A percentile compares a stretch with the other conserved stretches of the same genome.
phyloP scores from a whole-genome alignment of 2,888 invertebrate genomes.

The Aleiodes leptofemur region DNA sequence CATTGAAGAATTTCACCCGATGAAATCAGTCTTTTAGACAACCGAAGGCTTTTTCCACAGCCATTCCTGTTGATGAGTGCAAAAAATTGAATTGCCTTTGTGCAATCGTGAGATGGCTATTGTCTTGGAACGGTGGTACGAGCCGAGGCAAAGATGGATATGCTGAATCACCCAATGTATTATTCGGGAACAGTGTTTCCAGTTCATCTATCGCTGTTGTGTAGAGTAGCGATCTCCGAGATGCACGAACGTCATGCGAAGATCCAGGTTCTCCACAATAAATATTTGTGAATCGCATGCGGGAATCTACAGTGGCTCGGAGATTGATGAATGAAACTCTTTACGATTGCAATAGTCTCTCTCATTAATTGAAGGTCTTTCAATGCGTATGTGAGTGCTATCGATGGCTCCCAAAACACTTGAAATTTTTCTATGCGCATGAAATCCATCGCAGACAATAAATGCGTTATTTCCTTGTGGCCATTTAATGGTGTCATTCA shows the following conservation, averaged over 20 bases:
- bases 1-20: constrained; percentile 40
- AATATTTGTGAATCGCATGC: constrained; percentile 27
- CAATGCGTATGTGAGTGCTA: constrained; percentile 32
- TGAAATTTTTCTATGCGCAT: neutral
- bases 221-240: constrained; percentile 35
- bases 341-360: constrained; percentile 44
- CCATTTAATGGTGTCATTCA: constrained; percentile 33
- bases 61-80: constrained; percentile 40
- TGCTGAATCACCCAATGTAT: constrained; percentile 43
- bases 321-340: constrained; percentile 39
- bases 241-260: constrained; percentile 39
- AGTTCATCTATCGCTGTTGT: neutral
- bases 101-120: constrained; percentile 35
- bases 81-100: constrained; percentile 38
- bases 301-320: constrained; percentile 34
- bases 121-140: constrained; percentile 41
- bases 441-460: neutral
- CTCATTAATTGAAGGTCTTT: constrained; percentile 12
- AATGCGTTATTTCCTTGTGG: neutral
- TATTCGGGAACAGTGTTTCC: constrained; percentile 23
- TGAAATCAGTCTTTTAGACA: constrained; percentile 39
- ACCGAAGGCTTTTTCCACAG: constrained; percentile 31
- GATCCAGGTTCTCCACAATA: constrained; percentile 42
- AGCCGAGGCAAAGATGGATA: constrained; percentile 40
- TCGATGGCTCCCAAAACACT: constrained; percentile 41